Percentiles rank a stretch among this genome's conserved stretches.
These are phyloP conservation scores for Amphimedon queenslandica DNA, from an alignment of 37 sponge, comb jelly and placozoan species.

Conservation along the genomic window DNA sequence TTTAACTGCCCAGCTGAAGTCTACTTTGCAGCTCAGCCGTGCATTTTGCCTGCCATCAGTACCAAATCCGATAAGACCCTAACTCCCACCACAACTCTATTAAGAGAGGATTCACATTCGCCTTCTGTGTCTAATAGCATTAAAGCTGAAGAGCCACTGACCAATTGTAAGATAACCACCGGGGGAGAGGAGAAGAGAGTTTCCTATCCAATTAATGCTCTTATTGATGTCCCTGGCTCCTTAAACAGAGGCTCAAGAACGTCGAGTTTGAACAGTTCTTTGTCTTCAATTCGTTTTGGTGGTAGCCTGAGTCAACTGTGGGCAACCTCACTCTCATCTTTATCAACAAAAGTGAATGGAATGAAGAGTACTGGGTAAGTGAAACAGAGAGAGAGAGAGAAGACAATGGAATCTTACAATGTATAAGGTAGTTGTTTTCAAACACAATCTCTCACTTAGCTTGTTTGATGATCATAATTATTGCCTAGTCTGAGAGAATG, in stretches of 20 bases:
- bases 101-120: too few species aligned
- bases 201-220: conserved; percentile 50
- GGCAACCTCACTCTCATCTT: conserved; percentile 63
- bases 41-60: too few species aligned
- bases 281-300: conserved; percentile 63
- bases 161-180: neutral
- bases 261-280: conserved; percentile 59
- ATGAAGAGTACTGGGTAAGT: conserved; percentile 73
- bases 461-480: too few species aligned
- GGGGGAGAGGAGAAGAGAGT: neutral
- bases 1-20: too few species aligned
- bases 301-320: conserved; percentile 77
- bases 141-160: neutral
- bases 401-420: too few species aligned
- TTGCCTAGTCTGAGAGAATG: too few species aligned
- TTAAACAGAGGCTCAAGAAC: conserved; percentile 45
- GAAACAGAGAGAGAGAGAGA: too few species aligned
- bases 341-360: conserved; percentile 41
- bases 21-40: too few species aligned
- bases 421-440: too few species aligned
- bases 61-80: too few species aligned
- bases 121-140: too few species aligned
- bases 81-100: neutral
- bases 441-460: too few species aligned
- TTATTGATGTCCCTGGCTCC: conserved; percentile 43